These are phyloP conservation scores for Trialeurodes vaporariorum DNA, from an alignment of 1,140 invertebrate genomes.

Conservation along the genomic window DNA sequence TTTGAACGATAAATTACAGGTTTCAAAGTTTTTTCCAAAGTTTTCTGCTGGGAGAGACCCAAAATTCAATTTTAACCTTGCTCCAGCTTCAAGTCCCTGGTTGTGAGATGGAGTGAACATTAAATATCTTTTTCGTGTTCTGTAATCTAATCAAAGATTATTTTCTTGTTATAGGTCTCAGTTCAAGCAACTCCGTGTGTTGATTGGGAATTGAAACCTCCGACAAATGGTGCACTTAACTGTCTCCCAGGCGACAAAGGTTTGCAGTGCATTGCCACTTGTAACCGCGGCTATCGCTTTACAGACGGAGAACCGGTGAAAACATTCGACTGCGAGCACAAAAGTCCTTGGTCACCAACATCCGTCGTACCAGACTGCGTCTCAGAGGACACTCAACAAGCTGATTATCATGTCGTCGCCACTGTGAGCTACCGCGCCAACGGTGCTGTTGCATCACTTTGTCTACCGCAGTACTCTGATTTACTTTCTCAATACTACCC, in stretches of 20 bases:
- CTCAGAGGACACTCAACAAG: slow-evolving; percentile 85
- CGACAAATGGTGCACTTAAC: slow-evolving; percentile 76
- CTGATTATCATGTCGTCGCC: slow-evolving; percentile 81
- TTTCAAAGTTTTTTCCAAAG: too few relatives aligned
- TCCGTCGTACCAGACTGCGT: slow-evolving; percentile 87
- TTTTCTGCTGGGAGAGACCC: too few relatives aligned
- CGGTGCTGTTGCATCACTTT: slow-evolving; percentile 69
- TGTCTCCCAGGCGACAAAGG: slow-evolving; percentile 70
- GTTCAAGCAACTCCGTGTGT: slow-evolving; percentile 89
- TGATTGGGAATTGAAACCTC: slow-evolving; percentile 81
- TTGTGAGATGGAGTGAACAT: too few relatives aligned
- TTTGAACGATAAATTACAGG: too few relatives aligned
- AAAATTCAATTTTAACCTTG: too few relatives aligned
- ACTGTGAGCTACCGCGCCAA: slow-evolving; percentile 81
- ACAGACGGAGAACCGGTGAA: slow-evolving; percentile 80
- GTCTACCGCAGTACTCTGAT: slow-evolving; percentile 76
- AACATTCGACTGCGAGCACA: slow-evolving; percentile 68
- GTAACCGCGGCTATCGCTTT: slow-evolving; percentile 73
- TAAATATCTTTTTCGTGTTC: too few relatives aligned
- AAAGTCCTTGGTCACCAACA: slow-evolving; percentile 66
- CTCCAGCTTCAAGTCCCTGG: too few relatives aligned
- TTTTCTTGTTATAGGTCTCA: slow-evolving; percentile 54
- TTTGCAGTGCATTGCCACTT: slow-evolving; percentile 80
- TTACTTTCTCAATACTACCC: slow-evolving; percentile 67
- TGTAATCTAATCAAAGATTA: too few relatives aligned